phyloP scores from a whole-genome alignment of 2,888 invertebrate genomes.

The Lampropteryx suffumata region DNA sequence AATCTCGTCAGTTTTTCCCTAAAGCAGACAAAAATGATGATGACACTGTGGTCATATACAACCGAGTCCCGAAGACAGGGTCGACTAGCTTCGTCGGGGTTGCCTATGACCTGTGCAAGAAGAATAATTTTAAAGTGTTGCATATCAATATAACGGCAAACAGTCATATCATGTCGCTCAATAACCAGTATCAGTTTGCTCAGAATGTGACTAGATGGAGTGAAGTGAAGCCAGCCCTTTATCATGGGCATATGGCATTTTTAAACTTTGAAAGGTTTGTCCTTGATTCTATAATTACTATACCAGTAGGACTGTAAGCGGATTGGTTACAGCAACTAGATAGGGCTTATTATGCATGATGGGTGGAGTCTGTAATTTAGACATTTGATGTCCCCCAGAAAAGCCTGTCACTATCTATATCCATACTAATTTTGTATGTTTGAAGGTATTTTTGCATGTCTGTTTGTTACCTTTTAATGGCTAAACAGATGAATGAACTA shows the following conservation, averaged over 20 bases:
- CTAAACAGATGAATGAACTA: no score
- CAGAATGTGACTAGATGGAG: slow-evolving; percentile 96
- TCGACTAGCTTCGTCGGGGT: slow-evolving; percentile 98
- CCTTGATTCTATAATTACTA: no score
- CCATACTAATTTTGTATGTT: no score
- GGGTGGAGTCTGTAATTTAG: no score
- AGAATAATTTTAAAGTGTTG: slow-evolving; percentile 85
- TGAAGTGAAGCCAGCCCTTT: slow-evolving; percentile 95
- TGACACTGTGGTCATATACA: slow-evolving; percentile 93
- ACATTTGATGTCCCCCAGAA: no score
- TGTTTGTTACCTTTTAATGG: no score
- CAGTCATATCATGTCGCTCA: slow-evolving; percentile 95
- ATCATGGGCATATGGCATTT: slow-evolving; percentile 99
- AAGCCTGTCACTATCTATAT: no score
- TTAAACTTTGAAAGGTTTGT: slow-evolving; percentile 95
- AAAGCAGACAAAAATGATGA: slow-evolving; percentile 78
- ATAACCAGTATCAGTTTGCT: slow-evolving; percentile 95
- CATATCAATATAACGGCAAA: slow-evolving; percentile 98
- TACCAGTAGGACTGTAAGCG: no score
- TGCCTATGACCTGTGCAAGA: slow-evolving; percentile 93
- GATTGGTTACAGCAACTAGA: no score
- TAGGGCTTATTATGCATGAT: no score
- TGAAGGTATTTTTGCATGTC: no score
- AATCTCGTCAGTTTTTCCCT: slow-evolving; percentile 68
- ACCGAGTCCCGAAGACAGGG: slow-evolving; percentile 98